Base-by-base conservation (phyloP, 2,113 vertebrate species). In the Cynopterus brachyotis region DNA sequence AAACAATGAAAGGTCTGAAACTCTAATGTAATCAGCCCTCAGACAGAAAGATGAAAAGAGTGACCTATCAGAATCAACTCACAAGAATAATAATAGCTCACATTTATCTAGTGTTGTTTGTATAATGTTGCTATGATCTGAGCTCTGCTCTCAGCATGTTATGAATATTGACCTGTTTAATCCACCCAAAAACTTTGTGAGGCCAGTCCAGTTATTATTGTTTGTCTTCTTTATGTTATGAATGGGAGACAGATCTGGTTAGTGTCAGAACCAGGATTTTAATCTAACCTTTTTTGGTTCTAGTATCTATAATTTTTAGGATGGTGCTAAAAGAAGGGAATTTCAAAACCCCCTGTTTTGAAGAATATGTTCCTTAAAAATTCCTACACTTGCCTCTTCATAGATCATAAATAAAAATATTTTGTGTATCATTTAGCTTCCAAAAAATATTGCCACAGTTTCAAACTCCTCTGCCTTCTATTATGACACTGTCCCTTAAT, bases 391-490 rank as follows among this genome's bases (percentile, higher is more conserved):
- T 94, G 47, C 45, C 42, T 87, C 2, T 84, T 84, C 7, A 79
- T 45, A 94, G 78, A 60, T 53, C 15, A 79, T 73, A 81, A 82
- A 89, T 91, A 1, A 75, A 75, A 80, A 72, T 40, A 69, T 40
- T 86, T 83, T 83, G 26, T 32, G 8, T 53, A 82, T 91, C 28
- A 64, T 92, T 95, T 91, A 84, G 5, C 32, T 88, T 60, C 30
- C 42, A 55, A 79, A 75, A 70, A 75, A 72, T 47, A 69, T 8
- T 82, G 30, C 32, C 50, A 17, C 70, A 62, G 50, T 92, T 89
- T 91, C 81, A 96, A 84, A 78, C 16, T 66, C n/a, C 40, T 90
- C 53, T 50, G 47, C 10, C n/a, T 66, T 84, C 66, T 89, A 24
- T 89, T 78, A 35, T 45, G 26, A 73, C 28, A 81, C 19, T 73